Conservation (phyloP, 2,113 vertebrate species). For the Puma concolor region DNA sequence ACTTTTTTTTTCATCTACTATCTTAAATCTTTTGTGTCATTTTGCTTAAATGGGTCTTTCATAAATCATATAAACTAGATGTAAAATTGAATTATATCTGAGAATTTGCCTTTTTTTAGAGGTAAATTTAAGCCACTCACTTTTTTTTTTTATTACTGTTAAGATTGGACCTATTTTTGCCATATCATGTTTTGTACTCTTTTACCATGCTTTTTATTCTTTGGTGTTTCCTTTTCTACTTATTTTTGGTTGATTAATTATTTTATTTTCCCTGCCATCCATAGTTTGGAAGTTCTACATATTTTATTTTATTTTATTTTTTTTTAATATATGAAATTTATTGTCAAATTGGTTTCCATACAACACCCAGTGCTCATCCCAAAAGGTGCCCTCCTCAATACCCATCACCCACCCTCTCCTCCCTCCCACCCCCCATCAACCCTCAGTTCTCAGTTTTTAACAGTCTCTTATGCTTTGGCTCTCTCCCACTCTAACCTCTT, state of each 20-base stretch:
- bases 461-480: too few relatives aligned
- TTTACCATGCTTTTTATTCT: background rate
- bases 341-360: too few relatives aligned
- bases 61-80: background rate
- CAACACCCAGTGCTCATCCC: too few relatives aligned
- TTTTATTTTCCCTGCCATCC: background rate
- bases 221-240: background rate
- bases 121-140: background rate
- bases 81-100: background rate
- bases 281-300: background rate
- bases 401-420: too few relatives aligned
- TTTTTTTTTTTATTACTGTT: background rate
- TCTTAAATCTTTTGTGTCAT: background rate
- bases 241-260: background rate
- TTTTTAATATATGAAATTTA: too few relatives aligned
- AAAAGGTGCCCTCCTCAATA: too few relatives aligned
- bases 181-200: background rate
- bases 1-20: background rate
- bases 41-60: background rate
- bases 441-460: too few relatives aligned
- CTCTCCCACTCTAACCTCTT: too few relatives aligned
- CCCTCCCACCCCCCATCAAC: too few relatives aligned
- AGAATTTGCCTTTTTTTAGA: conserved; percentile 19
- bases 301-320: background rate
- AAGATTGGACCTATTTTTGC: background rate